A percentile compares a stretch with the other conserved stretches of the same genome.
Conservation (phyloP, 2,113 vertebrate genomes). For the Pipra filicauda region DNA sequence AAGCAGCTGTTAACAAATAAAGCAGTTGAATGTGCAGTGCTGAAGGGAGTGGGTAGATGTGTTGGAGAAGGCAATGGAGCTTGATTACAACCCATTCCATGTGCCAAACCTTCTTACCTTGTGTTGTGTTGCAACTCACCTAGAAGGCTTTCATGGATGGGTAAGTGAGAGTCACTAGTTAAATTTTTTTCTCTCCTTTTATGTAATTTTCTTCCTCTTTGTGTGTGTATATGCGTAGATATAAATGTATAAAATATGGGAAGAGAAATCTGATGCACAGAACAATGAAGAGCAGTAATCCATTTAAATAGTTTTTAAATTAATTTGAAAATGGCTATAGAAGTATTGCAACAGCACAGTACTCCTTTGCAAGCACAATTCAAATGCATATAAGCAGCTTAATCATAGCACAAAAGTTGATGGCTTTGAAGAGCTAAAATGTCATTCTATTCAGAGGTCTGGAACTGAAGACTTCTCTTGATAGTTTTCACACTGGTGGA, state of each 20-base stretch:
- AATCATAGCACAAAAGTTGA: background rate
- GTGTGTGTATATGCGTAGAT: background rate
- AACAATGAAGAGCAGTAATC: background rate
- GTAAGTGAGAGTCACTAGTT: background rate
- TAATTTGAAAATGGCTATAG: background rate
- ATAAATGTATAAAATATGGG: background rate
- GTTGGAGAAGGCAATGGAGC: background rate
- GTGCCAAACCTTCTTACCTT: background rate
- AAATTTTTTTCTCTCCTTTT: background rate
- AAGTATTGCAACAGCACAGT: background rate
- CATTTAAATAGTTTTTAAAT: background rate
- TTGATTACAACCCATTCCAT: background rate
- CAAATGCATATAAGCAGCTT: background rate
- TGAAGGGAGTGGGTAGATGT: background rate
- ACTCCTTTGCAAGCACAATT: background rate
- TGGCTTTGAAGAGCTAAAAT: background rate
- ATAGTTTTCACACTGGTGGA: background rate
- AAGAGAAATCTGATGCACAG: background rate
- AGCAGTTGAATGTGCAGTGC: background rate
- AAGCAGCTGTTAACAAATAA: background rate
- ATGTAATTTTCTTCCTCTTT: background rate
- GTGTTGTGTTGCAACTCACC: background rate
- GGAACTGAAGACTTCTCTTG: background rate
- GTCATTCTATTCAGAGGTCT: background rate
- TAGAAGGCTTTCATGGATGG: background rate